A percentile compares a stretch with the other conserved stretches of the same genome.
Evolutionary conservation across 2,797 vertebrate species (phyloP).

Genomic region (Acipenser oxyrinchus): DNA sequence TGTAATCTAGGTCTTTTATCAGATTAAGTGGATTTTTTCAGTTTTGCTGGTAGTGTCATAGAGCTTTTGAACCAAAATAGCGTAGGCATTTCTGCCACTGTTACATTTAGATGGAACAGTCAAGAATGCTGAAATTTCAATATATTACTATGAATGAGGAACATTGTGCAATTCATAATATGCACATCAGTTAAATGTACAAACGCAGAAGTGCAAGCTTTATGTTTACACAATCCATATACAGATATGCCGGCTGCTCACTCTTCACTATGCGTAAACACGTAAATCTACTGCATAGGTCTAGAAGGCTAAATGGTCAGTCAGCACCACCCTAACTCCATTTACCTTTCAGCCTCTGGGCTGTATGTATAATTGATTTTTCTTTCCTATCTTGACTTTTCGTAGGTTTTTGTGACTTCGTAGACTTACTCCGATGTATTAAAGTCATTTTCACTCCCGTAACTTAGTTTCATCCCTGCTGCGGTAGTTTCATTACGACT

Average conservation of each 20-base stretch:
- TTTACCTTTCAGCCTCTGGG: neutral
- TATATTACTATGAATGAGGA: neutral
- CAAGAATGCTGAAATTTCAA: neutral
- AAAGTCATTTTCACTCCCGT: no score
- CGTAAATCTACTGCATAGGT: neutral
- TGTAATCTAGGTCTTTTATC: constrained; percentile 50
- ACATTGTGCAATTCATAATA: neutral
- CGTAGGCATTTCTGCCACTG: constrained; percentile 18
- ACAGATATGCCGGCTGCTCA: constrained; percentile 1
- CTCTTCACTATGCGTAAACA: neutral
- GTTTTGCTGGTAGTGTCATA: constrained; percentile 17
- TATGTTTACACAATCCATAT: neutral
- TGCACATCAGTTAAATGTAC: neutral
- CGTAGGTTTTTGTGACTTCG: neutral
- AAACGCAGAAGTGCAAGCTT: neutral
- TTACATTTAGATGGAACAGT: neutral
- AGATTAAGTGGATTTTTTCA: constrained; percentile 42
- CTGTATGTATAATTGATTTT: neutral
- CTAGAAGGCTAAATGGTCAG: neutral
- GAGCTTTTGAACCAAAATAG: constrained; percentile 14
- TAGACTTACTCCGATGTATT: neutral
- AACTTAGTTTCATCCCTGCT: no score
- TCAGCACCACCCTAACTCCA: neutral
- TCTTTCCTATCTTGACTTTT: neutral
- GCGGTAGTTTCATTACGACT: no score